Percentiles rank a stretch among this genome's conserved stretches.
These are phyloP conservation scores for Nephotettix cincticeps DNA, from an alignment of 1,140 invertebrate species.

Conservation along the genomic window DNA sequence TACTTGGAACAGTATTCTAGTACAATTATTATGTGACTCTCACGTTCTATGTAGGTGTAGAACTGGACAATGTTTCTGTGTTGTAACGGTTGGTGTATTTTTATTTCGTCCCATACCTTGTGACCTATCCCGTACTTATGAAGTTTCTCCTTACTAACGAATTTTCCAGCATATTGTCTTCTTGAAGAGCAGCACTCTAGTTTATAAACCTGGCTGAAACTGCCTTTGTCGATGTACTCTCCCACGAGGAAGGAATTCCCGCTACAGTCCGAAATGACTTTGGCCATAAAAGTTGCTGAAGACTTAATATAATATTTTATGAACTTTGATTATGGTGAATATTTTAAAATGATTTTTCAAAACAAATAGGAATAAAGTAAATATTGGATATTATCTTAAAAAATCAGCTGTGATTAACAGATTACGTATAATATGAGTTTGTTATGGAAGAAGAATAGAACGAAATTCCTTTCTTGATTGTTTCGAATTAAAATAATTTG, in stretches of 20 bases:
- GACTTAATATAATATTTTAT: too few relatives aligned
- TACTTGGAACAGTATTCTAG: conserved; percentile 65
- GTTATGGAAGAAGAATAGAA: too few relatives aligned
- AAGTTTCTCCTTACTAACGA: conserved; percentile 3
- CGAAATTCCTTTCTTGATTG: too few relatives aligned
- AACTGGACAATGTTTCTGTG: conserved; percentile 72
- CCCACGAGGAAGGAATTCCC: neutral
- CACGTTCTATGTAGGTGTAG: conserved; percentile 70
- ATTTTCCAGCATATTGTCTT: conserved; percentile 22
- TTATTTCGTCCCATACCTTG: conserved; percentile 58
- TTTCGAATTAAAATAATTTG: too few relatives aligned
- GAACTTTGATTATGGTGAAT: too few relatives aligned
- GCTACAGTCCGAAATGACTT: neutral
- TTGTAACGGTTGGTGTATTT: conserved; percentile 63
- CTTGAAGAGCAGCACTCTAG: neutral
- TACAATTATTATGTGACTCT: conserved; percentile 70
- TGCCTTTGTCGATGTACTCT: conserved; percentile 24
- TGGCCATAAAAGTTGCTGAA: too few relatives aligned
- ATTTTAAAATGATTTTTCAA: too few relatives aligned
- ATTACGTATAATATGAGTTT: too few relatives aligned
- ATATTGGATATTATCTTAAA: too few relatives aligned
- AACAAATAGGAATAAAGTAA: too few relatives aligned
- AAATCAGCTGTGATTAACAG: too few relatives aligned
- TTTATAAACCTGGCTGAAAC: conserved; percentile 18
- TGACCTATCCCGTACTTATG: neutral